Conservation (phyloP, 1,140 invertebrate genomes). For the Brachionus calyciflorus region DNA sequence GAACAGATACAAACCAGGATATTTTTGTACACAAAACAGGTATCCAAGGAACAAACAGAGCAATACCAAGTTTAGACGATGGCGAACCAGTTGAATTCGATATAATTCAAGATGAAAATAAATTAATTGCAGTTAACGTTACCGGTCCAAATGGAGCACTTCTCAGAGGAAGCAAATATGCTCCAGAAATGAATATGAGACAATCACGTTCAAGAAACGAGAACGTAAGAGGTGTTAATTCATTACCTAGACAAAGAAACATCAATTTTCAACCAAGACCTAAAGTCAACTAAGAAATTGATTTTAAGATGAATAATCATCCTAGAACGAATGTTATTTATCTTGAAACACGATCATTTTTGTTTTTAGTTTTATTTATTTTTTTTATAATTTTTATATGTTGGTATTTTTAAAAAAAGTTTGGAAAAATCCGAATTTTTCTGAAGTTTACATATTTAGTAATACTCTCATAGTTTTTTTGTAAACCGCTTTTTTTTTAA, state of each 20-base stretch:
- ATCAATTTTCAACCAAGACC: not conserved
- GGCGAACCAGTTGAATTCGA: constrained; percentile 98
- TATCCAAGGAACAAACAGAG: constrained; percentile 93
- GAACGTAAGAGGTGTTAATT: not conserved
- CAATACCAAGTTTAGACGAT: constrained; percentile 79
- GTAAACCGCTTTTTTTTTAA: too few relatives aligned
- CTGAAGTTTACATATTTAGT: too few relatives aligned
- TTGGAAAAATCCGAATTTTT: too few relatives aligned
- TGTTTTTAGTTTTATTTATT: too few relatives aligned
- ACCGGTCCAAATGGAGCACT: constrained; percentile 87
- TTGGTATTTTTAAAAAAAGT: too few relatives aligned
- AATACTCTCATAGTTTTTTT: too few relatives aligned
- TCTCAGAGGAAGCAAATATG: constrained; percentile 91
- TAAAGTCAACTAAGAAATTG: not conserved
- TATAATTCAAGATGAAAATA: constrained; percentile 56
- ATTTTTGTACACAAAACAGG: constrained; percentile 95
- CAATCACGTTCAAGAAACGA: constrained; percentile 9
- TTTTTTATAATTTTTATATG: too few relatives aligned
- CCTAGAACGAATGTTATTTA: too few relatives aligned
- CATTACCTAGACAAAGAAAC: not conserved
- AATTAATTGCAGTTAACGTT: constrained; percentile 92
- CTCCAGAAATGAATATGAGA: constrained; percentile 64
- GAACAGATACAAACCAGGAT: constrained; percentile 97
- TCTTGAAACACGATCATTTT: too few relatives aligned
- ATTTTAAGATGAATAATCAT: too few relatives aligned